Base-by-base conservation (phyloP, 2,797 vertebrate species). In the Dipus sagitta region DNA sequence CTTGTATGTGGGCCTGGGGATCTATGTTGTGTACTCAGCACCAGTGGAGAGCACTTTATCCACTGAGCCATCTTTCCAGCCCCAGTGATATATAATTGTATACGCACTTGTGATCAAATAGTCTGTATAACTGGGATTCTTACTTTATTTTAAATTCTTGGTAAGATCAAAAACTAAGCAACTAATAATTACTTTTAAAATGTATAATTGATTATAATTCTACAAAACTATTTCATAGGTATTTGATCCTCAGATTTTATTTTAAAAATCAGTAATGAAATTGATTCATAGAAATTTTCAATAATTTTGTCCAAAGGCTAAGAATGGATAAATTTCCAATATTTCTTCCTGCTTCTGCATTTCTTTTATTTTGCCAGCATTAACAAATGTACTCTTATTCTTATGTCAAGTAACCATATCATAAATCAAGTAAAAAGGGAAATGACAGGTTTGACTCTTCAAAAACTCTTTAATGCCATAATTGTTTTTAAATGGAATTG, bases 191-290 rank as follows among this genome's bases (percentile, higher is more conserved):
- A 89, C 4, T 28, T 52, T 93, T 65, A 52, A 93, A 18, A 26
- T 92, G 12, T 47, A 83, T 78, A 28, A 86, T 23, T 95, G 32
- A 58, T 64, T 75, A 47, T 7, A 92, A 60, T 70, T 91, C 83
- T 79, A 70, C n/a, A 80, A 93, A 88, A 78, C 82, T 5, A 47
- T 71, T 94, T 78, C 12, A 96, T 38, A 38, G 38, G 38, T 38
- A 38, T 38, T 38, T 38, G 38, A 6, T 38, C 38, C 38, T 38
- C 38, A 38, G 38, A 38, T 38, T 38, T 38, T 38, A 38, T 38
- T 38, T 38, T 38, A 38, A 38, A 38, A 38, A 38, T 38, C 38
- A 38, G 38, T 64, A 34, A 88, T 17, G 18, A 83, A 86, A 89
- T 13, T 72, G 52, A 93, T 6, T 52, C n/a, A 67, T 76, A 70